A percentile compares a stretch with the other conserved stretches of the same genome.
Conservation (phyloP, 2,113 vertebrate species). For the Albula goreensis region DNA sequence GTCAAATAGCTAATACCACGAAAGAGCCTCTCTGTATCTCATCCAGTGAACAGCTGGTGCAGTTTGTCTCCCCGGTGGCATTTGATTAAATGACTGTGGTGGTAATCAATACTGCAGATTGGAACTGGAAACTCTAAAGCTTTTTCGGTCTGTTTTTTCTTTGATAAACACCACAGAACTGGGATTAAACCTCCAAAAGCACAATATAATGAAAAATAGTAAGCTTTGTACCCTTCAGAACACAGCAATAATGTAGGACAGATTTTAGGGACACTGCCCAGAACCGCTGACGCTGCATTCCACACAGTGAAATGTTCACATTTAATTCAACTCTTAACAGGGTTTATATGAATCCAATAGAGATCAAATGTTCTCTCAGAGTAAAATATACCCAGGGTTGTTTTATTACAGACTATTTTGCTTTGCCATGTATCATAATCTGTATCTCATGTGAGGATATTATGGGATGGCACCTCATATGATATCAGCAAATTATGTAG, state of each 20-base stretch:
- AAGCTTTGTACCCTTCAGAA: background rate
- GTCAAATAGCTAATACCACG: background rate
- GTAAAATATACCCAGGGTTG: background rate
- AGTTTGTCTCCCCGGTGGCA: background rate
- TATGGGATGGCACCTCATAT: background rate
- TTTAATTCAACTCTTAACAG: background rate
- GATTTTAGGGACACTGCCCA: background rate
- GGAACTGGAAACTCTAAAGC: background rate
- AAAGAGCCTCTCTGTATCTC: background rate
- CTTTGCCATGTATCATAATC: background rate
- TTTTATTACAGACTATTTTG: background rate
- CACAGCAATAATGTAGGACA: background rate
- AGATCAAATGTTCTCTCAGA: background rate
- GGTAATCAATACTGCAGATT: background rate
- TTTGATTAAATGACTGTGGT: background rate
- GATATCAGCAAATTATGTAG: background rate
- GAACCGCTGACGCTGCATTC: background rate
- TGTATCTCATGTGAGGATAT: background rate
- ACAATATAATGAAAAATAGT: background rate
- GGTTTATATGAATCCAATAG: background rate
- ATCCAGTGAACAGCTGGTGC: background rate
- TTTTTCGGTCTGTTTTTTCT: background rate
- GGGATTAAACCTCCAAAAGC: background rate
- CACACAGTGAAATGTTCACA: no score
- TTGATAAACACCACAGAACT: background rate